These are phyloP conservation scores for Dromiciops gliroides DNA, from an alignment of 2,113 vertebrate genomes.

Conservation along the genomic window DNA sequence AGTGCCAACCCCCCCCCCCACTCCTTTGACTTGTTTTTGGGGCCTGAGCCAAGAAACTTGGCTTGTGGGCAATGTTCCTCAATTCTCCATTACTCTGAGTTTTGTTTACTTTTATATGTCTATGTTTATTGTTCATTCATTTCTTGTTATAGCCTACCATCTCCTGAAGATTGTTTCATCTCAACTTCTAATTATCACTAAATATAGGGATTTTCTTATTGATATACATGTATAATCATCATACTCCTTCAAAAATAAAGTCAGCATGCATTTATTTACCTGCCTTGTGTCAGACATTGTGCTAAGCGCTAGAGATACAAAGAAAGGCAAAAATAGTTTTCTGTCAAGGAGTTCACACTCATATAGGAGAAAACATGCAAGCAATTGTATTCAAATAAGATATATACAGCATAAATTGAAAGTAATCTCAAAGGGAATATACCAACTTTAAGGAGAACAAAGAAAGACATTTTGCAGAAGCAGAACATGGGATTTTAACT, in stretches of 20 bases:
- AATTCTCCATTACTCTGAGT: not conserved
- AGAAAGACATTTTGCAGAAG: not conserved
- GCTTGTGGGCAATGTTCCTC: not conserved
- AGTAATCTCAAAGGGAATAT: not conserved
- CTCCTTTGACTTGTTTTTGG: not conserved
- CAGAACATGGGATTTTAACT: not conserved
- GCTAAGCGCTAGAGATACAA: not conserved
- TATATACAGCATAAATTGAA: not conserved
- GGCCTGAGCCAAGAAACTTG: not conserved
- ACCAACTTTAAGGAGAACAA: not conserved
- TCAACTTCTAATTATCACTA: not conserved
- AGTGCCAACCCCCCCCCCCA: not conserved
- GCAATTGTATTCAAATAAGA: not conserved
- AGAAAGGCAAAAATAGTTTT: not conserved
- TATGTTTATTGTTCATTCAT: not conserved
- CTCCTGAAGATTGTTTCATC: not conserved
- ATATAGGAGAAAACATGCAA: not conserved
- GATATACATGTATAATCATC: not conserved
- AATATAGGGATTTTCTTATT: not conserved
- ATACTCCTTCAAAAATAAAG: not conserved
- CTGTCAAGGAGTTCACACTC: not conserved
- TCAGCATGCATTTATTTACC: not conserved
- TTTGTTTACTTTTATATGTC: not conserved
- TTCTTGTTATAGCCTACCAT: not conserved
- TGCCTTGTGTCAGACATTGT: not conserved